Evolutionary conservation across 2,113 vertebrate genomes (phyloP), one percentile per base, ranked within the genome.

Genomic region (Scopus umbretta): DNA sequence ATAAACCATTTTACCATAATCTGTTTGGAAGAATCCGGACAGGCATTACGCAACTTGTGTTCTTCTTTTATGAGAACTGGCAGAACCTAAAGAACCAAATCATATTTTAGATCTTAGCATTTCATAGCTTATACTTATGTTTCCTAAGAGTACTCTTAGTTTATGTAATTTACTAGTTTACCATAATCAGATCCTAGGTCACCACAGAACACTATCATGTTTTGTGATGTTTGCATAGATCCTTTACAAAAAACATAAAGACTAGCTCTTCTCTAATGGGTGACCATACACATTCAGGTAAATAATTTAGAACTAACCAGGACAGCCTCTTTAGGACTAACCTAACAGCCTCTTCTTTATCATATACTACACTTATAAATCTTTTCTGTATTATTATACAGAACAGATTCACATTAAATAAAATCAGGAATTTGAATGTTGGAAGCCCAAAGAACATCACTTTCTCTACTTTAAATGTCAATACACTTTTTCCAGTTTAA

Each of bases 61-160:
- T 98, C 98, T 83, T 98, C 97, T 74, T 98, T 98, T 91, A 98
- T 98, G 75, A 96, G 95, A 84, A 97, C 94, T 49, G 97, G 94
- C n/a, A 97, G 91, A 82, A 97, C 90, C 98, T 98, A 78, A 72
- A 87, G 34, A 72, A 97, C 7, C 27, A 96, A 91, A 82, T 25
- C 8, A 36, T 56, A 88, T 18, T 72, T 91, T 25, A 76, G 30
- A 45, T 56, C 43, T 94, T 61, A 71, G 42, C 32, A 83, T 74
- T 92, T 85, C 40, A 67, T 9, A 88, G 14, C 4, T 58, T 29
- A 11, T 22, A 53, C 21, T 53, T 75, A 11, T 3, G 26, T 50
- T 81, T 86, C 66, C 45, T 22, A 71, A 55, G 18, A 40, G 90
- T 17, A 34, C 8, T 55, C 30, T 43, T 20, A 59, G 9, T 81